Evolutionary conservation across 2,888 invertebrate species (phyloP).

Genomic region (Idaea straminata): DNA sequence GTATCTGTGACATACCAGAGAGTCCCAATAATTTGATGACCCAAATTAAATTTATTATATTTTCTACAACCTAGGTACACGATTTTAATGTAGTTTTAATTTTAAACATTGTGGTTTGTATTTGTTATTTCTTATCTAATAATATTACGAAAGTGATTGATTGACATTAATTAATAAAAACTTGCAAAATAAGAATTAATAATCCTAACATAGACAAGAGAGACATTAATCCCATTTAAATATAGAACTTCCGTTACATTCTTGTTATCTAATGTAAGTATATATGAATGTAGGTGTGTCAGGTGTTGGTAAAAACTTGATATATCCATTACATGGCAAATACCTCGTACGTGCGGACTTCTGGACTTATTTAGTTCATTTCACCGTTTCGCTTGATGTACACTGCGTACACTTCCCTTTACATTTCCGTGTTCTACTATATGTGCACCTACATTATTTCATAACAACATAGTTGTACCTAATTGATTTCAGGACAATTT

Average conservation of each 20-base stretch:
- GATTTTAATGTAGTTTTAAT: no score
- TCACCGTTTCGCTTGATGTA: background rate
- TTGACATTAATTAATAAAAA: background rate
- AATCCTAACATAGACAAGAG: background rate
- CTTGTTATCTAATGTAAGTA: background rate
- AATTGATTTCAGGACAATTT: no score
- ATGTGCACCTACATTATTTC: no score
- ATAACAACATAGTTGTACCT: no score
- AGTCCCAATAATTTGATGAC: no score
- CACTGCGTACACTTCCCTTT: background rate
- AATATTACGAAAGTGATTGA: no score
- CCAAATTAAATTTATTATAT: no score
- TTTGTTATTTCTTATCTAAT: no score
- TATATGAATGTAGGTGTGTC: background rate
- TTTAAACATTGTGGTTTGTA: no score
- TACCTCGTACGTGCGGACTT: background rate
- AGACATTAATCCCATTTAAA: background rate
- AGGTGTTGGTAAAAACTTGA: background rate
- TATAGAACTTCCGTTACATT: background rate
- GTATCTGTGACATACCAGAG: no score
- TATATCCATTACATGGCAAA: background rate
- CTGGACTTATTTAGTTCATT: background rate
- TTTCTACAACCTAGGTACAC: no score
- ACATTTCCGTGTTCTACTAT: background rate
- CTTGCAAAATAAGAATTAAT: background rate